phyloP scores from a whole-genome alignment of 2,888 invertebrate genomes.

The Hirtodrosophila duncani region DNA sequence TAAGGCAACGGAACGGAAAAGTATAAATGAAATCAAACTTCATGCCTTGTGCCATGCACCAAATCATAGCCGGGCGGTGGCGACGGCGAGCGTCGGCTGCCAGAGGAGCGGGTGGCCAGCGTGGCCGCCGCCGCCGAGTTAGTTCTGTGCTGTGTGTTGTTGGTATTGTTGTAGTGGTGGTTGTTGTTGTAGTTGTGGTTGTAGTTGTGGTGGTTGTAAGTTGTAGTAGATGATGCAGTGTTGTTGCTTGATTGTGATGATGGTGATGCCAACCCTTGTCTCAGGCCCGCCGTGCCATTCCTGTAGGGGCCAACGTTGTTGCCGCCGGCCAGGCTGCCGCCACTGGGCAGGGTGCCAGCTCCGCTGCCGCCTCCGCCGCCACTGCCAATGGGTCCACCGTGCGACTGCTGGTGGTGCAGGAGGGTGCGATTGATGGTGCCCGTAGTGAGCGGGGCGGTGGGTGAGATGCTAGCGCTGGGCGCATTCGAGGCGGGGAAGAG shows the following conservation, averaged over 20 bases:
- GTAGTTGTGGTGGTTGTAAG: slow-evolving; percentile 49
- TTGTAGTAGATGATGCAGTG: slow-evolving; percentile 57
- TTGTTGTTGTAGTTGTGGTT: slow-evolving; percentile 40
- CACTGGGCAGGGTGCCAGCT: slow-evolving; percentile 59
- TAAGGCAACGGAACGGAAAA: too few relatives aligned
- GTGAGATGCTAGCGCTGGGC: slow-evolving; percentile 76
- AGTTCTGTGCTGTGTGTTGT: slow-evolving; percentile 74
- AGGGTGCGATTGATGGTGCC: slow-evolving; percentile 78
- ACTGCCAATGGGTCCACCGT: slow-evolving; percentile 53
- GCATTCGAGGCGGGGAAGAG: slow-evolving; percentile 76
- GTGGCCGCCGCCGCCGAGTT: slow-evolving; percentile 63
- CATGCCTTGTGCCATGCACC: slow-evolving; percentile 80
- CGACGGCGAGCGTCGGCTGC: slow-evolving; percentile 75
- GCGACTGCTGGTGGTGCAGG: slow-evolving; percentile 77
- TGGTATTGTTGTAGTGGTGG: slow-evolving; percentile 61
- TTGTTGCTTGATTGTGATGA: slow-evolving; percentile 66
- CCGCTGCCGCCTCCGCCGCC: slow-evolving; percentile 47
- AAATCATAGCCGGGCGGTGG: slow-evolving; percentile 79
- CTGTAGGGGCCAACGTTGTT: slow-evolving; percentile 64
- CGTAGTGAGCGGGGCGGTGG: slow-evolving; percentile 74
- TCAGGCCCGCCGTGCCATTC: slow-evolving; percentile 76
- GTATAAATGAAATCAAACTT: slow-evolving; percentile 71
- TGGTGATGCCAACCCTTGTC: slow-evolving; percentile 78
- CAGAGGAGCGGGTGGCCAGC: slow-evolving; percentile 51
- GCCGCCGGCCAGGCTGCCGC: slow-evolving; percentile 64